phyloP scores from a whole-genome alignment of 2,113 vertebrate species.

The Nycticryphes semicollaris region DNA sequence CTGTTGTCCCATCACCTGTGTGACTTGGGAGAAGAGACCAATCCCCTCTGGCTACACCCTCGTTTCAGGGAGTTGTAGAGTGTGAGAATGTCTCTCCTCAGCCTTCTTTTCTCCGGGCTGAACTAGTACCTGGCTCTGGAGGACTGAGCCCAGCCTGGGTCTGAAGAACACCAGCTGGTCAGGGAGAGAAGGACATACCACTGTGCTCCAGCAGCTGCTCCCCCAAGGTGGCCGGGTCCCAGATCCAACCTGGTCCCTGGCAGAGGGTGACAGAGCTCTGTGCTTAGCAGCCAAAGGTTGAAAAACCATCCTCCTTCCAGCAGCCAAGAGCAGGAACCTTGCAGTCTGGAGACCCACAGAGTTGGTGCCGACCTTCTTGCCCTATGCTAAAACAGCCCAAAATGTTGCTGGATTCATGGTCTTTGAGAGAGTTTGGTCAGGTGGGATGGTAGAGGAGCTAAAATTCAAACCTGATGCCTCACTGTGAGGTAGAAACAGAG shows the following conservation, averaged over 20 bases:
- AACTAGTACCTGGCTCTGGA: neutral
- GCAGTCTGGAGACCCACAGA: rapidly evolving
- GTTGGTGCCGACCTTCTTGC: rapidly evolving
- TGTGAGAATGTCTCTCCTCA: neutral
- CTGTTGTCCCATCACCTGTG: neutral
- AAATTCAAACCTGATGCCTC: neutral
- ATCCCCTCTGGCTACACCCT: neutral
- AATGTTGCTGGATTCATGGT: neutral
- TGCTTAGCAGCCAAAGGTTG: neutral
- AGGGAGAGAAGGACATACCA: neutral
- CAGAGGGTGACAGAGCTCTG: neutral
- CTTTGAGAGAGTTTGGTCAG: rapidly evolving
- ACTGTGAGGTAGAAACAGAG: rapidly evolving
- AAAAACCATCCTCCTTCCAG: neutral
- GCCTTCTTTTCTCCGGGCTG: neutral
- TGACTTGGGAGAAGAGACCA: neutral
- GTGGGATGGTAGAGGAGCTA: neutral
- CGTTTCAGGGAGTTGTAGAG: neutral
- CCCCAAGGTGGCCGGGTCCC: neutral
- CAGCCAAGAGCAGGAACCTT: neutral
- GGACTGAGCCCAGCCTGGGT: neutral
- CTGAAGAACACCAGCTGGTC: neutral
- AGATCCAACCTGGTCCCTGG: neutral
- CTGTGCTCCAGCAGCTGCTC: neutral
- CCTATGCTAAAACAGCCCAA: rapidly evolving